These are phyloP conservation scores for Phoxinus dragarum DNA, from an alignment of 2,797 vertebrate species.

Conservation along the genomic window DNA sequence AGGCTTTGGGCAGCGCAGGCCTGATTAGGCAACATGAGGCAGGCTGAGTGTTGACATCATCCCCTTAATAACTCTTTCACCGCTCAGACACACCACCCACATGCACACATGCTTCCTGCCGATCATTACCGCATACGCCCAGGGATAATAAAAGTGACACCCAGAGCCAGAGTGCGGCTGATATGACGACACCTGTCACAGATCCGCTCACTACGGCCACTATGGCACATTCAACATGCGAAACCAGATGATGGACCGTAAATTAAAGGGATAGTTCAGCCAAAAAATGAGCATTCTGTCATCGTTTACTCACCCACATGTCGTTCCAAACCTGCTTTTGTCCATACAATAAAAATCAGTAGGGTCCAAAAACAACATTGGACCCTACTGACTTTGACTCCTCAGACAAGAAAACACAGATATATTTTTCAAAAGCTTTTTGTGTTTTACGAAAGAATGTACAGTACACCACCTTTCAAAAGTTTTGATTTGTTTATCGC, in stretches of 20 bases:
- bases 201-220: slow-evolving; percentile 8
- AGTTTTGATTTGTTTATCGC: background rate
- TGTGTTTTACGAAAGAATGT: background rate
- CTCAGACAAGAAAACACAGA: background rate
- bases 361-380: background rate
- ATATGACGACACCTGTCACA: slow-evolving; percentile 56
- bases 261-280: background rate
- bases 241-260: background rate
- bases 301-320: background rate
- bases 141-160: slow-evolving; percentile 57
- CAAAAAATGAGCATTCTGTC: slow-evolving; percentile 6
- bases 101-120: slow-evolving; percentile 31
- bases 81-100: slow-evolving; percentile 34
- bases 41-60: slow-evolving; percentile 60
- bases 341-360: background rate
- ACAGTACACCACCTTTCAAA: background rate
- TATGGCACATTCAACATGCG: background rate
- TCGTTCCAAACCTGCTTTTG: background rate
- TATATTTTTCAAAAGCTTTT: background rate
- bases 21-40: slow-evolving; percentile 55
- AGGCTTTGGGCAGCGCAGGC: slow-evolving; percentile 50
- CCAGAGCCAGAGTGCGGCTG: slow-evolving; percentile 20
- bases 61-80: slow-evolving; percentile 52
- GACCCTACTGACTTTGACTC: background rate
- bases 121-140: slow-evolving; percentile 49